A percentile compares a stretch with the other conserved stretches of the same genome.
Evolutionary conservation across 2,888 invertebrate species (phyloP).

Genomic region (Drosophila engyochracea): DNA sequence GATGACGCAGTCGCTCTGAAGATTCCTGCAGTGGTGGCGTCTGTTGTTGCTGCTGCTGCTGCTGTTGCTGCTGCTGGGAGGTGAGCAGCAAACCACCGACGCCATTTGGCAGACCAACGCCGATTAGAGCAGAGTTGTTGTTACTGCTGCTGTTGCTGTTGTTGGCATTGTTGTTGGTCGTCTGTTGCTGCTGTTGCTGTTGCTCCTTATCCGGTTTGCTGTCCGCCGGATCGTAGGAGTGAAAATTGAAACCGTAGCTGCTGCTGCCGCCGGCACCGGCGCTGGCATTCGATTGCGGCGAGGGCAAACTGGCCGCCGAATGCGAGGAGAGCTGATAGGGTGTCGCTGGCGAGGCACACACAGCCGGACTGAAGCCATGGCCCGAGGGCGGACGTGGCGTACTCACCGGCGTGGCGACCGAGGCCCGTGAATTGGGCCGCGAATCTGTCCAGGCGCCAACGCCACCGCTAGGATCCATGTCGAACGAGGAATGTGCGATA

Average conservation of each 20-base stretch:
- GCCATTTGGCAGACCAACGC: slow-evolving; percentile 72
- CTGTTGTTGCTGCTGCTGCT: slow-evolving; percentile 51
- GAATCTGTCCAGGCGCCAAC: slow-evolving; percentile 84
- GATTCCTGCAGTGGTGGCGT: slow-evolving; percentile 80
- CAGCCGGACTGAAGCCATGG: slow-evolving; percentile 86
- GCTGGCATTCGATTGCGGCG: slow-evolving; percentile 86
- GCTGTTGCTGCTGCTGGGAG: slow-evolving; percentile 54
- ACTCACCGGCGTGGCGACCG: slow-evolving; percentile 87
- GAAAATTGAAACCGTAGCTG: slow-evolving; percentile 77
- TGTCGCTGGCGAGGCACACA: slow-evolving; percentile 86
- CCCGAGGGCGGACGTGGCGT: slow-evolving; percentile 88
- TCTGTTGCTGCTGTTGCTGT: slow-evolving; percentile 50
- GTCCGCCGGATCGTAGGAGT: slow-evolving; percentile 75
- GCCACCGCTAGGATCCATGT: slow-evolving; percentile 84
- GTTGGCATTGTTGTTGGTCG: slow-evolving; percentile 55
- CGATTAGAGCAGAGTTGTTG: slow-evolving; percentile 47
- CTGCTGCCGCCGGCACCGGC: slow-evolving; percentile 73
- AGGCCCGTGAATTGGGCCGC: slow-evolving; percentile 89
- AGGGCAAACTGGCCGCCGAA: slow-evolving; percentile 85
- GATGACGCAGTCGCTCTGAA: slow-evolving; percentile 86
- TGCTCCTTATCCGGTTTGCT: slow-evolving; percentile 78
- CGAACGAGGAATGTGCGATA: slow-evolving; percentile 89
- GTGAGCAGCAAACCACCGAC: slow-evolving; percentile 72
- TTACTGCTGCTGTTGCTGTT: slow-evolving; percentile 63
- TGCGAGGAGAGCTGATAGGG: slow-evolving; percentile 85